phyloP scores from a whole-genome alignment of 53 echinoderm and acorn worm species.

The Luidia sarsii region DNA sequence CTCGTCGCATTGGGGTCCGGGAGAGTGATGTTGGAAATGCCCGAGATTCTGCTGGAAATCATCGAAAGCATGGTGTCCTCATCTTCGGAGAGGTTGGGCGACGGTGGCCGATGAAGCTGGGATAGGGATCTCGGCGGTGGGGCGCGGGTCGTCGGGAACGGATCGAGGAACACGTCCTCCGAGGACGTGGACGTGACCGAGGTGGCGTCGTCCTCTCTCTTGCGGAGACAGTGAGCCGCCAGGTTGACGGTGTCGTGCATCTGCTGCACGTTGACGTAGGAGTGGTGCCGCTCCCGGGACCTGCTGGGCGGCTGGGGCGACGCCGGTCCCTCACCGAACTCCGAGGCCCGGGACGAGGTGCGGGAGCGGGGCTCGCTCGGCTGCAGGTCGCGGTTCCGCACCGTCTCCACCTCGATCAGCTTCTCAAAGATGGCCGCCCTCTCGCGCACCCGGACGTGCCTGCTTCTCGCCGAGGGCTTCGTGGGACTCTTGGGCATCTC shows the following conservation, averaged over 20 bases:
- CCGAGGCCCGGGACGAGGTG: constrained; percentile 8
- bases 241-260: background rate
- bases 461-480: background rate
- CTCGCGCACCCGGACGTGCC: constrained; percentile 51
- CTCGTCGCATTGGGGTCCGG: too few relatives aligned
- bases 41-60: background rate
- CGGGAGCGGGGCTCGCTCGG: constrained; percentile 27
- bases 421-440: constrained; percentile 54
- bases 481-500: background rate
- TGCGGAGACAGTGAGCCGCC: background rate
- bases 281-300: background rate
- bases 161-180: constrained; percentile 9
- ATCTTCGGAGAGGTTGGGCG: constrained; percentile 12
- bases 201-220: constrained; percentile 5
- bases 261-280: constrained; percentile 8
- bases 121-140: background rate
- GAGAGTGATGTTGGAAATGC: too few relatives aligned
- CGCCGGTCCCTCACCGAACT: background rate
- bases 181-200: constrained; percentile 21
- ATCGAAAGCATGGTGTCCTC: background rate
- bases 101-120: constrained; percentile 2
- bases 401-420: constrained; percentile 26
- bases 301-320: too few relatives aligned
- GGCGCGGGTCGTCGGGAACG: too few relatives aligned
- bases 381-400: constrained; percentile 5